Evolutionary conservation across 2,797 vertebrate species (phyloP), one percentile per base, ranked within the genome.

Genomic region (Neomorphus geoffroyi): DNA sequence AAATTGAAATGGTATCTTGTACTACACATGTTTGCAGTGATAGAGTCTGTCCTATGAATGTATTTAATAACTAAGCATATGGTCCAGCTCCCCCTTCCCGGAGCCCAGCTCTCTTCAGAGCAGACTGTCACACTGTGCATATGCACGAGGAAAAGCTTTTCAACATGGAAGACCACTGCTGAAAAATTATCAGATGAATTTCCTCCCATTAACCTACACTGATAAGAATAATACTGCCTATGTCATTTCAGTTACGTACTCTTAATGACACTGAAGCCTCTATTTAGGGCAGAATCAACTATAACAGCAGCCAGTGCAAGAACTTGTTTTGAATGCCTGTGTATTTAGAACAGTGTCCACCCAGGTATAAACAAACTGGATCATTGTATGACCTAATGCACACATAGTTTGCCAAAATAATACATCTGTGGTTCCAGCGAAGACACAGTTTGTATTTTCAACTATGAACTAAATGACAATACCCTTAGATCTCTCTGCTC

Each of bases 161-260:
- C 79, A 86, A 26, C 5, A 26, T 45, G 12, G 13, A 56, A 53
- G 21, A 28, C 58, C 37, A 64, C 94, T 65, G 33, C 88, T 80
- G 87, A 43, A 91, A 91, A 91, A 94, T 66, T 86, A 90, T 91
- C 94, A 94, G 83, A 90, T 90, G 92, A 86, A 79, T 93, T 96
- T 96, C 66, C 86, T 96, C 95, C 92, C 89, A 94, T 97, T 97
- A 97, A 96, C 95, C 91, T 71, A 39, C 21, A 13, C 88, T 89
- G 92, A 89, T 65, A 79, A 93, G 81, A 93, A 81, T 45, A 96
- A 70, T 39, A 66, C 30, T 95, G 96, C 84, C 90, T 75, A 17
- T 88, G 77, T 92, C 87, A 94, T 92, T 96, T 81, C 75, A 88
- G 92, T 96, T 91, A 90, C 61, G 84, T 85, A 57, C 45, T 75